Conservation (phyloP, 2,888 invertebrate genomes). For the Cheilosia scutellata region DNA sequence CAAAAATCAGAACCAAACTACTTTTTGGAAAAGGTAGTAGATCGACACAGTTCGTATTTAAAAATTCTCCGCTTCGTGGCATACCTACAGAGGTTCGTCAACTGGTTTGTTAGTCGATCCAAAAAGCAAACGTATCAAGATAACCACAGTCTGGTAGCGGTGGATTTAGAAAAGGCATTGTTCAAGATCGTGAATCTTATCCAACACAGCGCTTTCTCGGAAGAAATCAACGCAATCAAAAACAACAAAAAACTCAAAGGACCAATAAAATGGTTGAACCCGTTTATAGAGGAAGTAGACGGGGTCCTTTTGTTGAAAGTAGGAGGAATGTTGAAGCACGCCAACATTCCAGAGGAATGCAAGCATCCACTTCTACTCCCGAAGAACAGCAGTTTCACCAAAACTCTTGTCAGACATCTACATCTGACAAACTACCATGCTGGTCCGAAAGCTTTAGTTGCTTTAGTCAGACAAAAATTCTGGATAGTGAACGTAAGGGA, state of each 20-base stretch:
- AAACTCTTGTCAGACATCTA: conserved; percentile 40
- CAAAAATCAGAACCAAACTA: not conserved
- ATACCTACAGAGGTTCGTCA: not conserved
- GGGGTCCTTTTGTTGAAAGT: not conserved
- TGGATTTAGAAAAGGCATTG: not conserved
- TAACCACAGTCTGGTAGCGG: not conserved
- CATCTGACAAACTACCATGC: conserved; percentile 63
- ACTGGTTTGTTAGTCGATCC: not conserved
- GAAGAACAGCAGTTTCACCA: not conserved
- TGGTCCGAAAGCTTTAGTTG: conserved; percentile 57
- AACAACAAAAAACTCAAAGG: not conserved
- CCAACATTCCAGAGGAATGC: not conserved
- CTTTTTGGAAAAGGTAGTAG: not conserved
- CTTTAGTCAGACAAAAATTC: conserved; percentile 46
- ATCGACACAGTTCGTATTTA: not conserved
- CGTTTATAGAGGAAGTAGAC: not conserved
- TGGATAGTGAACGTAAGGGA: conserved; percentile 57
- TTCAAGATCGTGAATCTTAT: not conserved
- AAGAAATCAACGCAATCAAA: not conserved
- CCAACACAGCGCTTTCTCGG: not conserved
- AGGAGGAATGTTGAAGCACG: not conserved
- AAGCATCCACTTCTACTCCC: too few relatives aligned
- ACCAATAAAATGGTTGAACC: conserved; percentile 53
- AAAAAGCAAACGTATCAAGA: not conserved
- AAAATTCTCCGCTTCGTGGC: conserved; percentile 1